phyloP scores from a whole-genome alignment of 1,140 invertebrate species.

The Orussus abietinus region DNA sequence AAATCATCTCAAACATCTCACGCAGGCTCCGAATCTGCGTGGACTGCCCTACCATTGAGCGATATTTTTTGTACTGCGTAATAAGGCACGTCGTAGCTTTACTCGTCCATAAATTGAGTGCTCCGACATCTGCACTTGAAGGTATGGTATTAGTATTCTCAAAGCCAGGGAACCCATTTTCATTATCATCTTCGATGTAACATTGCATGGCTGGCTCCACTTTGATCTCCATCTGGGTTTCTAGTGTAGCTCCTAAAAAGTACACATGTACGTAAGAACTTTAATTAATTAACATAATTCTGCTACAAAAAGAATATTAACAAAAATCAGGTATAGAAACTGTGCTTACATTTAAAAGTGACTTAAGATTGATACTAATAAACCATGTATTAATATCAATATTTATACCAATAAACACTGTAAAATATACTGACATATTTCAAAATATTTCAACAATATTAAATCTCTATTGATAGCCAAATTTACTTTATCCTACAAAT shows the following conservation, averaged over 20 bases:
- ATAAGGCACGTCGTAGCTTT: constrained; percentile 42
- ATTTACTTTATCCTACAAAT: no score
- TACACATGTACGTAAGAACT: no score
- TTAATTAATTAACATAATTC: no score
- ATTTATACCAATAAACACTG: no score
- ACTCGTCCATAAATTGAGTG: constrained; percentile 37
- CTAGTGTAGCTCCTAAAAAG: constrained; percentile 12
- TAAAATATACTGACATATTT: no score
- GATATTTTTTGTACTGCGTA: constrained; percentile 39
- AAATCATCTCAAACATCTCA: constrained; percentile 46
- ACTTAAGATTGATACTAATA: no score
- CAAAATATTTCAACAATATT: no score
- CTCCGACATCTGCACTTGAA: constrained; percentile 19
- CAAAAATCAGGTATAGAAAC: no score
- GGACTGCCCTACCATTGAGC: constrained; percentile 37
- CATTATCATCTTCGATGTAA: constrained; percentile 26
- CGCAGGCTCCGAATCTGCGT: constrained; percentile 36
- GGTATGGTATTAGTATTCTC: constrained; percentile 18
- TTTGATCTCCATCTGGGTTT: constrained; percentile 30
- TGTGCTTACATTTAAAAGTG: no score
- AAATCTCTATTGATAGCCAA: no score
- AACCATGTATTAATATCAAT: no score
- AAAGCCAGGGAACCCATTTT: constrained; percentile 22
- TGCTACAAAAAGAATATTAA: no score
- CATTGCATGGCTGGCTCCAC: constrained; percentile 23